Base-by-base conservation (phyloP, 1,140 invertebrate genomes). In the Daktulosphaira vitifoliae region DNA sequence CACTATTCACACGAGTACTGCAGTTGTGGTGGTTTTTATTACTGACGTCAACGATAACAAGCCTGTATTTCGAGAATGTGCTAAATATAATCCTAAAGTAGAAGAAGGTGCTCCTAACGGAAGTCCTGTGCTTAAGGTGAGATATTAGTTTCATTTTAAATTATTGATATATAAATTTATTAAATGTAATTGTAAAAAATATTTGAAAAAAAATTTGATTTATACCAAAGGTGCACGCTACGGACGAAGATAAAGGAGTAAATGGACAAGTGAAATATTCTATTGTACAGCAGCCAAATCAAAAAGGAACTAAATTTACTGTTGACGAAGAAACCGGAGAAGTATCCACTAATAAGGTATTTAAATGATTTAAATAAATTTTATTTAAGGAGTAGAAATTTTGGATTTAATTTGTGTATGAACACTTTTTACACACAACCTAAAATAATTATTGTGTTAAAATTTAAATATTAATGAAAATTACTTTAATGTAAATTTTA, bases 31-130 rank as follows among this genome's bases (percentile, higher is more conserved):
- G 1, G 92, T 96, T 0, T 95, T 95, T 71, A 95, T 96, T 48
- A 96, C 92, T 0, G 93, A 96, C 72, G 92, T 96, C 0, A 96
- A 96, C 73, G 92, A 96, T 69, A 95, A 95, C 72, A 95, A 94
- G 71, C 92, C 92, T 0, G 84, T 92, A 25, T 96, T 96, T 71
- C 89, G 92, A 74, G 90, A 95, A 68, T 96, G 92, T 73, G 83
- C 84, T 0, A 91, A 85, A 6, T 96, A 96, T 73, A 87, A 87
- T 72, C 91, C 92, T 1, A 93, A 93, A 78, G 90, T 95, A 0
- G 87, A 92, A 75, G 92, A 95, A 77, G 90, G 90, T 0, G 90
- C 91, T 7, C 86, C 89, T 0, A 94, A 93, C 72, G 91, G 91
- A 2, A 93, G 89, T 73, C 88, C 89, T 3, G 91, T 94, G 6